These are phyloP conservation scores for Lasioglossum villosulum DNA, from an alignment of 2,888 invertebrate species.

Conservation along the genomic window DNA sequence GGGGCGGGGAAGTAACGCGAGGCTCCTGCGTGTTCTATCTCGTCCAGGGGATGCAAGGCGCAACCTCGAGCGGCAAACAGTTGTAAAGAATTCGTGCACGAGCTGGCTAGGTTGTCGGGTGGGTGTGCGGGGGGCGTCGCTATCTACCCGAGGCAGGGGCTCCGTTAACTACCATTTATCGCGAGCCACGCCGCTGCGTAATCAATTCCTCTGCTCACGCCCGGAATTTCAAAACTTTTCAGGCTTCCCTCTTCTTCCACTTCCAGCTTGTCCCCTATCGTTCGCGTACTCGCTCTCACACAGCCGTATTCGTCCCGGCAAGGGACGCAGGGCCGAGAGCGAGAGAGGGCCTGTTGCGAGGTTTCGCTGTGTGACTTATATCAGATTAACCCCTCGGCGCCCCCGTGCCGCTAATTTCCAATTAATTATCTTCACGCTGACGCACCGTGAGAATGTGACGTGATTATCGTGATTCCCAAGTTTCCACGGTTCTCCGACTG, in stretches of 20 bases:
- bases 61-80: slow-evolving; percentile 78
- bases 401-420: slow-evolving; percentile 69
- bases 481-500: slow-evolving; percentile 38
- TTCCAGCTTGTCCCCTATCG: slow-evolving; percentile 25
- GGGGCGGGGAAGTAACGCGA: slow-evolving; percentile 42
- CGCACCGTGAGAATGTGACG: slow-evolving; percentile 71
- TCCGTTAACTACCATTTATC: slow-evolving; percentile 79
- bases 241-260: slow-evolving; percentile 62
- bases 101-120: slow-evolving; percentile 36
- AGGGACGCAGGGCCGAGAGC: slow-evolving; percentile 14
- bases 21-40: slow-evolving; percentile 79
- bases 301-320: not conserved
- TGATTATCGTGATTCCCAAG: slow-evolving; percentile 65
- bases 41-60: slow-evolving; percentile 76
- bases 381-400: slow-evolving; percentile 68
- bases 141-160: slow-evolving; percentile 78
- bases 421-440: slow-evolving; percentile 72
- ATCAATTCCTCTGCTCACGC: slow-evolving; percentile 75
- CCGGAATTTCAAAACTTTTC: slow-evolving; percentile 74
- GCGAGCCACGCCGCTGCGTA: slow-evolving; percentile 74
- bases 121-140: slow-evolving; percentile 61
- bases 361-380: slow-evolving; percentile 71
- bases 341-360: slow-evolving; percentile 56
- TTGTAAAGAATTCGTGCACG: slow-evolving; percentile 80
- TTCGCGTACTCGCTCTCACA: slow-evolving; percentile 22